Conservation (phyloP, 2,888 invertebrate species). For the Tachina lurida region DNA sequence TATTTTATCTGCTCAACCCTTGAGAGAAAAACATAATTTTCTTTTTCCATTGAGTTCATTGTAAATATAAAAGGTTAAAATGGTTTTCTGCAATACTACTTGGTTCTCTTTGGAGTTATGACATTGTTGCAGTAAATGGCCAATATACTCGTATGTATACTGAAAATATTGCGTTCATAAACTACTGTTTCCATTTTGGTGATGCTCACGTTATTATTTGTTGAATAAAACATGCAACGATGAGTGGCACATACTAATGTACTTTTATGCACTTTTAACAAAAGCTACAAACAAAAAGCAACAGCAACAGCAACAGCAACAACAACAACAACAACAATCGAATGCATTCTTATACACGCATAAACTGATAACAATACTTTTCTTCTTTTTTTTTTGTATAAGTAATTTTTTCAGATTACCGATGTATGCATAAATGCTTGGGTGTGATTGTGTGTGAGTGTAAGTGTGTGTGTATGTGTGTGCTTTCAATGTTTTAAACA, state of each 20-base stretch:
- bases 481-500: slow-evolving; percentile 49
- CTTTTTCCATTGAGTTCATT: too few relatives aligned
- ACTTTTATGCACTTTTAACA: slow-evolving; percentile 68
- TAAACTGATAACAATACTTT: slow-evolving; percentile 36
- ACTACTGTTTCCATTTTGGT: slow-evolving; percentile 42
- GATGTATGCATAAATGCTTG: slow-evolving; percentile 1
- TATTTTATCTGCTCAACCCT: too few relatives aligned
- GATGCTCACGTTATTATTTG: slow-evolving; percentile 42
- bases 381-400: slow-evolving; percentile 19
- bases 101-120: too few relatives aligned
- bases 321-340: slow-evolving; percentile 27
- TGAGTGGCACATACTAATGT: slow-evolving; percentile 70
- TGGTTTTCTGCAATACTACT: too few relatives aligned
- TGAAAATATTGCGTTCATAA: background rate
- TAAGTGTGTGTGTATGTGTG: background rate
- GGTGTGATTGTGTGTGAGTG: background rate
- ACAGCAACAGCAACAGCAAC: slow-evolving; percentile 22
- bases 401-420: slow-evolving; percentile 5
- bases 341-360: slow-evolving; percentile 14
- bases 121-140: too few relatives aligned
- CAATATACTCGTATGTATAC: too few relatives aligned
- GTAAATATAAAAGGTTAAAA: too few relatives aligned
- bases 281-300: slow-evolving; percentile 30
- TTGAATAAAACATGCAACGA: slow-evolving; percentile 69
- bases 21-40: too few relatives aligned